Base-by-base conservation (phyloP, 2,113 vertebrate genomes). In the Ageneiosus marmoratus region DNA sequence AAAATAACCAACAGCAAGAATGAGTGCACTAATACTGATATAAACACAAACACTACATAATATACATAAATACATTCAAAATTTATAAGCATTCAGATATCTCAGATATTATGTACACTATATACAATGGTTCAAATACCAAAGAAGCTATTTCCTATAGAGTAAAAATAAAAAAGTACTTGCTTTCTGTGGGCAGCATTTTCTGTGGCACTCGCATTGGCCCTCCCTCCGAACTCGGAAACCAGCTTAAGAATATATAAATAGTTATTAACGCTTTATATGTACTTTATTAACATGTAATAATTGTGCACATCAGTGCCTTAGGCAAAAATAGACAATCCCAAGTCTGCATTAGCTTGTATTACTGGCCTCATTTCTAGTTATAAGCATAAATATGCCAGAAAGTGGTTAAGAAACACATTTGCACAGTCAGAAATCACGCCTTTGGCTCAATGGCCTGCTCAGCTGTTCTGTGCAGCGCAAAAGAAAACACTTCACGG, bases 131-230 rank as follows among this genome's bases (percentile, higher is more conserved):
- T 6, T 46, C 18, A 41, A 41, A 69, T 18, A 22, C 34, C 65
- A 41, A 72, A 27, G 41, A 32, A 37, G 2, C 12, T 72, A 6
- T n/a, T 15, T 69, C 20, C 6, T 46, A 70, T 65, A 83, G 73
- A 83, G 75, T 46, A 84, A 46, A 73, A 48, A 51, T 12, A 18
- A 77, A 77, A 72, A 87, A 89, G 77, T 93, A 92, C 91, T 93
- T 93, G 92, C 91, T 91, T 90, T 94, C 91, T 91, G 91, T 91
- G 91, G 91, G 89, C 92, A 92, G 89, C 90, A 93, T 93, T 92
- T 93, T 93, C 92, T 94, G 93, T 91, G 85, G 90, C 87, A 91
- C 86, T 89, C 88, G 83, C 80, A 90, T 89, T 80, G 91, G 88
- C 89, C 91, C 92, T 90, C 89, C 90, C 89, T 92, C 92, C 87